Evolutionary conservation across 2,797 vertebrate genomes (phyloP).

Genomic region (Leptoclinus maculatus): DNA sequence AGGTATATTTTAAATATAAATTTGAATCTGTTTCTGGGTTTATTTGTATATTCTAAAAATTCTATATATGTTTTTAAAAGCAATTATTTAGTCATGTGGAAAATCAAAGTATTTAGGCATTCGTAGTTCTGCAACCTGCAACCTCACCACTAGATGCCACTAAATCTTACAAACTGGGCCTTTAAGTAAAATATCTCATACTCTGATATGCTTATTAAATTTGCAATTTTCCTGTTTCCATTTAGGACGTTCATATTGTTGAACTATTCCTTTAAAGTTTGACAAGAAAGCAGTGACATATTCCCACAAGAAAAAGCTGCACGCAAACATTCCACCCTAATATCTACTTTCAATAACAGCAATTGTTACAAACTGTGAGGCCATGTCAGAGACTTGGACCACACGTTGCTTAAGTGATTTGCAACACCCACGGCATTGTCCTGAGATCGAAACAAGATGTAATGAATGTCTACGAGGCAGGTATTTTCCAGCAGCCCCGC

Average conservation of each 20-base stretch:
- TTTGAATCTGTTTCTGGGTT: too few relatives aligned
- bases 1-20: too few relatives aligned
- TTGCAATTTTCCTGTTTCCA: not conserved
- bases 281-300: not conserved
- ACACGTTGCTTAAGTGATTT: slow-evolving; percentile 11
- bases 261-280: not conserved
- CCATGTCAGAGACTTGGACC: slow-evolving; percentile 4
- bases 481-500: slow-evolving; percentile 53
- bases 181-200: not conserved
- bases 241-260: not conserved
- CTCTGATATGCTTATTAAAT: not conserved
- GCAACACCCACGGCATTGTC: slow-evolving; percentile 22
- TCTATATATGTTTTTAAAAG: too few relatives aligned
- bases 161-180: not conserved
- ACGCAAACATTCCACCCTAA: not conserved
- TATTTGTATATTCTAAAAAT: too few relatives aligned
- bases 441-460: slow-evolving; percentile 33
- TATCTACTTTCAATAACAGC: not conserved
- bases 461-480: slow-evolving; percentile 23
- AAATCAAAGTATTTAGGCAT: too few relatives aligned
- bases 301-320: not conserved
- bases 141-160: not conserved
- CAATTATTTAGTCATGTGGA: too few relatives aligned
- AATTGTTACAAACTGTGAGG: slow-evolving; percentile 2
- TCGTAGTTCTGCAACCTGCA: not conserved